Evolutionary conservation across 2,797 vertebrate genomes (phyloP).

Genomic region (Jordanella pulchra): DNA sequence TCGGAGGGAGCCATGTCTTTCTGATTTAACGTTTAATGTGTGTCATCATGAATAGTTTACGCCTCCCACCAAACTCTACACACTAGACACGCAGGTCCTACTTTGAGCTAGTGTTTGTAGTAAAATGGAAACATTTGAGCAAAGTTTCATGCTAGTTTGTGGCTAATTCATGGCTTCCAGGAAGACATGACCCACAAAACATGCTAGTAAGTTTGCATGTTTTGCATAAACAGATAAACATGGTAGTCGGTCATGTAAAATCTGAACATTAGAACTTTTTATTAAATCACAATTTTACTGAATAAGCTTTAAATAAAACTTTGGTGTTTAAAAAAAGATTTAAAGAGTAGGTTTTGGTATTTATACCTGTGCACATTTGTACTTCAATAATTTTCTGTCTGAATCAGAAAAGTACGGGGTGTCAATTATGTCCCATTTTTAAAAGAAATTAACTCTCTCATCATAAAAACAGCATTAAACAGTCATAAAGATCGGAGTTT

Average conservation of each 20-base stretch:
- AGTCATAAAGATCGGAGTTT: background rate
- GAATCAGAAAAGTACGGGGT: background rate
- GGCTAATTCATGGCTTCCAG: background rate
- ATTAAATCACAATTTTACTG: background rate
- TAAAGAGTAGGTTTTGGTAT: too few relatives aligned
- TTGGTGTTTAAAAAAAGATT: too few relatives aligned
- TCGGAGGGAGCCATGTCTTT: slow-evolving; percentile 74
- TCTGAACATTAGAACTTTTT: too few relatives aligned
- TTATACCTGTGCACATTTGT: background rate
- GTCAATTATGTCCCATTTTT: too few relatives aligned
- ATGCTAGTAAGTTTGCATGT: slow-evolving; percentile 2
- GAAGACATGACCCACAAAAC: background rate
- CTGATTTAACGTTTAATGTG: background rate
- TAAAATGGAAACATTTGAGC: background rate
- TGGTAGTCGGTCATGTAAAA: background rate
- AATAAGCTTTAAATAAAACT: background rate
- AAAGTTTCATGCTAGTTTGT: background rate
- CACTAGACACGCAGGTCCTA: background rate
- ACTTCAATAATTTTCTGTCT: background rate
- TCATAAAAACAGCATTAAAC: background rate
- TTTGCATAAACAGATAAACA: background rate
- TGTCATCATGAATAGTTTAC: background rate
- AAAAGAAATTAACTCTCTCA: background rate
- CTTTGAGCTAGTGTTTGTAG: slow-evolving; percentile 4
- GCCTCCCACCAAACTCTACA: slow-evolving; percentile 6